phyloP scores from a whole-genome alignment of 37 sponge, comb jelly and placozoan species.

The Petrosia ficiformis region DNA sequence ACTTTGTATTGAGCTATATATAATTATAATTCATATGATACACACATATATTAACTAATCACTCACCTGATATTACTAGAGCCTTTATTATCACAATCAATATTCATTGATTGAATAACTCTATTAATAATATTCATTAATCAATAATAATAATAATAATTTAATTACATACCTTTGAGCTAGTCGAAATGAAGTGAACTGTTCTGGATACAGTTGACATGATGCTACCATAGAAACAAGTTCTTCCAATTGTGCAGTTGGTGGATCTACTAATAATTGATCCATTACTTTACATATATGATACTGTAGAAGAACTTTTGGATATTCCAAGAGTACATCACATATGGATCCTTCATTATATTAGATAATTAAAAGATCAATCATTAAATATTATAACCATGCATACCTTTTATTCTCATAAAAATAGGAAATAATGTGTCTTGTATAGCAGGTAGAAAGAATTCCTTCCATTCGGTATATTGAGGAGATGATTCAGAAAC shows the following conservation, averaged over 20 bases:
- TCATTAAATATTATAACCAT: background rate
- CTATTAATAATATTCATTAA: too few species aligned
- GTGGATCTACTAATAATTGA: background rate
- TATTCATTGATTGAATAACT: too few species aligned
- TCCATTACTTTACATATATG: conserved; percentile 9
- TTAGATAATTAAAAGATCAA: background rate
- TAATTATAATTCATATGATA: too few species aligned
- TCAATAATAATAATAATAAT: background rate
- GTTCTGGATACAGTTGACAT: conserved; percentile 21
- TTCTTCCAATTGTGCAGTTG: background rate
- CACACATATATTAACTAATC: too few species aligned
- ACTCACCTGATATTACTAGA: too few species aligned
- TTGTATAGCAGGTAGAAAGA: conserved; percentile 50
- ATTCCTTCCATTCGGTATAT: conserved; percentile 56
- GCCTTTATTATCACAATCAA: too few species aligned
- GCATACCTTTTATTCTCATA: too few species aligned
- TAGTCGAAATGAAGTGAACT: conserved; percentile 21
- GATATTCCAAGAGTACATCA: background rate
- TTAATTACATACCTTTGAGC: conserved; percentile 23
- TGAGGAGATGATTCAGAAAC: background rate
- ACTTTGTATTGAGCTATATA: background rate
- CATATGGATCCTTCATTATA: background rate
- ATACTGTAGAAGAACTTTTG: background rate
- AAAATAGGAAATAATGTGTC: conserved; percentile 22
- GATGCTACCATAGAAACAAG: background rate